Evolutionary conservation across 2,888 invertebrate species (phyloP).

Genomic region (Tryphoninae sp.): DNA sequence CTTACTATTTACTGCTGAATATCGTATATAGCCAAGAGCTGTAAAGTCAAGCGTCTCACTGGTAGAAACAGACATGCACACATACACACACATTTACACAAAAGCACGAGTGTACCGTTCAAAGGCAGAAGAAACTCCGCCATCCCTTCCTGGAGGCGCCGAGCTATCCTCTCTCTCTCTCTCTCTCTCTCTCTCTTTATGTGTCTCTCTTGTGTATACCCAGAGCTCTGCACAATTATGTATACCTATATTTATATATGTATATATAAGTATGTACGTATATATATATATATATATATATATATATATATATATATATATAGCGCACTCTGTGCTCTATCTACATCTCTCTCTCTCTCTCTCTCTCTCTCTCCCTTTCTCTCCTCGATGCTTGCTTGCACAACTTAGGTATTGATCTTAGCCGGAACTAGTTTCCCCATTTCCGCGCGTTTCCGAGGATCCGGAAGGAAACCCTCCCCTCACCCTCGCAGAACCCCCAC

Average conservation of each 20-base stretch:
- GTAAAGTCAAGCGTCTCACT: conserved; percentile 9
- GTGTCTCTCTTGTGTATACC: not conserved
- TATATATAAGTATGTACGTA: conserved; percentile 21
- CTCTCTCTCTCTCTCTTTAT: not conserved
- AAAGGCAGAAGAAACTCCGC: conserved; percentile 34
- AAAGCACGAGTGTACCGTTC: conserved; percentile 5
- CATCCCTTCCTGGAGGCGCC: conserved; percentile 8
- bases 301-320: conserved; percentile 10
- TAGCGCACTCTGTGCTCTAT: not conserved
- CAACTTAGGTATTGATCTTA: conserved; percentile 80
- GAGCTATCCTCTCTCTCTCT: conserved; percentile 13
- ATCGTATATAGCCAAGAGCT: conserved; percentile 14
- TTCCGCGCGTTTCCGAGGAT: conserved; percentile 72
- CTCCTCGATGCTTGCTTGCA: conserved; percentile 69
- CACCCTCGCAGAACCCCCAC: conserved; percentile 10
- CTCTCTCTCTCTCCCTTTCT: conserved; percentile 23
- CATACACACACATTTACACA: not conserved
- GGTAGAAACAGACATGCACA: not conserved
- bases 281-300: conserved; percentile 2
- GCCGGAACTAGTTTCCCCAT: conserved; percentile 79
- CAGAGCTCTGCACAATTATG: not conserved
- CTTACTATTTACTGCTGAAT: conserved; percentile 37
- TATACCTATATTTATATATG: not conserved
- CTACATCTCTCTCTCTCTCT: conserved; percentile 7
- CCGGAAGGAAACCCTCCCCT: conserved; percentile 48